Evolutionary conservation across 2,113 vertebrate species (phyloP), one percentile per base, ranked within the genome.

Genomic region (Lycocorax pyrrhopterus): DNA sequence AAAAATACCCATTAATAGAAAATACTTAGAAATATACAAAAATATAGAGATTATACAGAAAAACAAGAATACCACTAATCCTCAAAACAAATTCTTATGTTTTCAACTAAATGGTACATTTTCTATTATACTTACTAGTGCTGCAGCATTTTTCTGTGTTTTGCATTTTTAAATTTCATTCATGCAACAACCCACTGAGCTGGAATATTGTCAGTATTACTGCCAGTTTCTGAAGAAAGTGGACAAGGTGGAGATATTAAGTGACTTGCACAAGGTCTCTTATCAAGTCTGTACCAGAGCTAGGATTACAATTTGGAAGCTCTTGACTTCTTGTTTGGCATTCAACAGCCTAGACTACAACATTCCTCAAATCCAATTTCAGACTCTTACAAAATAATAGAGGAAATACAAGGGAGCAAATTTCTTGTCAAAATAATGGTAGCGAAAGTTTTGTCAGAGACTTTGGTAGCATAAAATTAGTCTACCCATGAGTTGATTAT

Each of bases 321-420:
- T 87, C 44, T 82, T 93, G 67, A 91, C 37, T 91, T 87, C 80
- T 81, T 89, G 47, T 75, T 92, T 84, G 41, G 18, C 71, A 62
- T 81, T 94, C 10, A 3, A 46, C 26, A 85, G 14, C 32, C 74
- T 91, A 81, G 37, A 82, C 49, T 4, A 4, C 53, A 37, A 60
- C 62, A 87, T 81, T 60, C n/a, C 56, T 62, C 63, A 86, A 92
- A 95, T 92, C 39, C 84, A 72, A 53, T 78, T 95, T 96, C 47
- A 92, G 73, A 78, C 15, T 69, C 35, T 87, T 60, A 44, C 56
- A 68, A 82, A 94, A 84, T 92, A 94, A 85, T 84, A 89, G 37
- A 51, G 41, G 7, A 93, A 87, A 73, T 5, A 56, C 41, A 72
- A 72, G 3, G 7, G 12, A 84, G 6, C 0, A 76, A 84, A 86